Base-by-base conservation (phyloP, 2,113 vertebrate species). In the Axis porcinus region DNA sequence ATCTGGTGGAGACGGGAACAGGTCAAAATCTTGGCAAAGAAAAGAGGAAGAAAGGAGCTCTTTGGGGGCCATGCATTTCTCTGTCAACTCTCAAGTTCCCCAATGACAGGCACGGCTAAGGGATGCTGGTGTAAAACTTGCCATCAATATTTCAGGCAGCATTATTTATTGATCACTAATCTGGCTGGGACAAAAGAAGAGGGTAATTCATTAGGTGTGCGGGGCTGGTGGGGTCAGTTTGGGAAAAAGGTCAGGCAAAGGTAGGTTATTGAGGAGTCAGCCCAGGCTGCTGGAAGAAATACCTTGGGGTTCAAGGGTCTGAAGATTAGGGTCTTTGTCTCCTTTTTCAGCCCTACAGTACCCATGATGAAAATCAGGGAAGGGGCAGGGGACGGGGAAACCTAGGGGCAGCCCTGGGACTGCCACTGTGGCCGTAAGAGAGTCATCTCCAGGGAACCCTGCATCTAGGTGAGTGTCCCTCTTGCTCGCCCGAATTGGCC, bases 81-180 rank as follows among this genome's bases (percentile, higher is more conserved):
- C 81, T 89, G 82, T 92, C 67, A 21, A 67, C 54, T 36, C 43
- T 90, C 50, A 1, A 50, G 79, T 92, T 97, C 81, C 95, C 89
- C 84, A 70, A 16, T 27, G 97, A 95, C 70, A 79, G 95, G 55
- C 50, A 40, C n/a, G 54, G 92, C 90, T 64, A 47, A 97, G 88
- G 67, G 87, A 95, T 89, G 58, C 74, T 86, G n/a, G 95, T 96
- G 60, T 96, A 83, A 98, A 98, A 97, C 87, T 84, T 23, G 0
- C 43, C 95, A 97, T 97, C 55, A 95, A 94, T 98, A 97, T 98
- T 98, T 97, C 96, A 98, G 78, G 50, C 23, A 88, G 89, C 92
- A 97, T 98, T 90, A 98, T 88, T 98, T 98, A 97, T 98, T 97
- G 92, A 95, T 97, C 90, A 88, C 79, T 93, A 17, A 76, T 90